A percentile compares a stretch with the other conserved stretches of the same genome.
These are phyloP conservation scores for Psammodynastes pulverulentus DNA, from an alignment of 2,113 vertebrate genomes.

Conservation along the genomic window DNA sequence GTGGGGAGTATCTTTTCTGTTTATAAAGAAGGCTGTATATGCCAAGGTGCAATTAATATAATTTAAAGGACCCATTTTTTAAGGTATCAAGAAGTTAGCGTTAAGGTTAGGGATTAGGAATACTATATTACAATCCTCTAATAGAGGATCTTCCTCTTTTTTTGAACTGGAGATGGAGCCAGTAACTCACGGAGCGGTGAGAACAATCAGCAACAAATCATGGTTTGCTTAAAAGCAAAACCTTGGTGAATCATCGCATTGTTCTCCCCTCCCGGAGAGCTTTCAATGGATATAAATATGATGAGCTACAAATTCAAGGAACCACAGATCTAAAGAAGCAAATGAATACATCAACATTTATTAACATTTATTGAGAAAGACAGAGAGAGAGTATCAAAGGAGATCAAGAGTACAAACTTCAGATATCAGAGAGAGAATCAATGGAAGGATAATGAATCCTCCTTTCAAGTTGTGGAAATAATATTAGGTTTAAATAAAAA, in stretches of 20 bases:
- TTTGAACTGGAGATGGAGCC: background rate
- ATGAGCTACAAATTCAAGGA: background rate
- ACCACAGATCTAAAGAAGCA: constrained; percentile 2
- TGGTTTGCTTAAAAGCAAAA: background rate
- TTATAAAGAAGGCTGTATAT: background rate
- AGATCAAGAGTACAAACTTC: constrained; percentile 44
- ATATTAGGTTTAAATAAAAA: constrained; percentile 43
- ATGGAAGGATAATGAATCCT: constrained; percentile 60
- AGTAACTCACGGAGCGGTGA: background rate
- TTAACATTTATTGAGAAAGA: constrained; percentile 41
- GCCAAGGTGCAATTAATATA: background rate
- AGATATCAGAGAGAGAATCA: constrained; percentile 47
- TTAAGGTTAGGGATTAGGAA: no score
- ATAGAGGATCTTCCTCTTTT: background rate
- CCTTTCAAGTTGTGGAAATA: constrained; percentile 55
- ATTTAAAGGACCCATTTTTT: background rate
- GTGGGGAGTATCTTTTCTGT: background rate
- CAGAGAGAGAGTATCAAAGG: constrained; percentile 37
- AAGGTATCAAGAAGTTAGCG: background rate
- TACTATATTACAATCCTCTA: no score
- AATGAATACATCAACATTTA: constrained; percentile 43
- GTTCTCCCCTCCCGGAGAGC: background rate
- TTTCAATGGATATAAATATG: background rate
- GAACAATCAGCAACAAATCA: constrained; percentile 4
- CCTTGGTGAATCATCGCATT: background rate